Evolutionary conservation across 2,888 invertebrate species (phyloP), one percentile per base, ranked within the genome.

Genomic region (Thelaira solivaga): DNA sequence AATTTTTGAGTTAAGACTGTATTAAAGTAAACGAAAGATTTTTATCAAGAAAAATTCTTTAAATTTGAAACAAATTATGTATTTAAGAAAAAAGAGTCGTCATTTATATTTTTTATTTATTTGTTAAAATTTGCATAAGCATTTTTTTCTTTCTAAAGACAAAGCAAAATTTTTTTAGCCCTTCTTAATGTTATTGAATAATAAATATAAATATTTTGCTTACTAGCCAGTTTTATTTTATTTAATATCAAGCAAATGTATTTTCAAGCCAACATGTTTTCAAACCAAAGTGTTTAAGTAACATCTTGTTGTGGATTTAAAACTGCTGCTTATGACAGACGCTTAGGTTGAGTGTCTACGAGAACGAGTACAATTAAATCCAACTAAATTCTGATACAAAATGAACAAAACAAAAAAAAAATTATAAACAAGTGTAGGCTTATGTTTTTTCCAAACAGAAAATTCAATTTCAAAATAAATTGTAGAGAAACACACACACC

Each of bases 261-360:
- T 41, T 16, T 57, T 57, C 10, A 41, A 53, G 18, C n/a, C n/a
- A n/a, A n/a, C n/a, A 36, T 39, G 39, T 26, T 49, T 49, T 31
- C 24, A 43, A 20, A 43, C 11, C 8, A 43, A n/a, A n/a, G 24
- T 16, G 59, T 43, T 20, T 29, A 24, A 62, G 39, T 18, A 49
- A 4, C 64, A 49, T 36, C n/a, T 26, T 41, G 10, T 55, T n/a
- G 26, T 36, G n/a, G 6, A 18, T 26, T 47, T 10, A 26, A 10
- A 55, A 72, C 62, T 59, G 47, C 51, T 47, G 55, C 20, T 41
- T 43, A 22, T 62, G 24, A 13, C 34, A 53, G 7, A 43, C 41
- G n/a, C n/a, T n/a, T n/a, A n/a, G n/a, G n/a, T n/a, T n/a, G 16
- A 43, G 11, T 31, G 55, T 53, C 55, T 64, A 55, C 62, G 57